Conservation (phyloP, 2,888 invertebrate species). For the Eristalinus aeneus region DNA sequence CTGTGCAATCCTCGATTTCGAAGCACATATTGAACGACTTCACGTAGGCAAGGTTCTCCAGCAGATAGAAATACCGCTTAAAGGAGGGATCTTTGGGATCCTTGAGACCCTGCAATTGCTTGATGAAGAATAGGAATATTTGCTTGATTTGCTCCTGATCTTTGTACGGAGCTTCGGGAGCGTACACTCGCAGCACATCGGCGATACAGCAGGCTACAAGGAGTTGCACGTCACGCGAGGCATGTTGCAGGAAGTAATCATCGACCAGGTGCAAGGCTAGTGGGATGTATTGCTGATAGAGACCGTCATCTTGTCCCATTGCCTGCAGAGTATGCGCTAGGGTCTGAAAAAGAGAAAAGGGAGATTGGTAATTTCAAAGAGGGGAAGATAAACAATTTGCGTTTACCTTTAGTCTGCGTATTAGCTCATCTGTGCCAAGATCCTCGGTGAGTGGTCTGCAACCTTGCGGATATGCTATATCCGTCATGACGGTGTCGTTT, state of each 20-base stretch:
- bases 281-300: slow-evolving; percentile 94
- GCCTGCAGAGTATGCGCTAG: slow-evolving; percentile 97
- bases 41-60: slow-evolving; percentile 98
- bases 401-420: slow-evolving; percentile 94
- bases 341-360: slow-evolving; percentile 82
- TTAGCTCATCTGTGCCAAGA: slow-evolving; percentile 96
- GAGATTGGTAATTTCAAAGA: background rate
- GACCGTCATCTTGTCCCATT: slow-evolving; percentile 97
- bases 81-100: slow-evolving; percentile 99
- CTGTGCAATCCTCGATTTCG: slow-evolving; percentile 97
- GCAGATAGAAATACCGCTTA: slow-evolving; percentile 97
- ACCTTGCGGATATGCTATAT: slow-evolving; percentile 96
- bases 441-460: slow-evolving; percentile 97
- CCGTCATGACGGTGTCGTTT: slow-evolving; percentile 83
- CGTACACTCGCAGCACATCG: slow-evolving; percentile 97
- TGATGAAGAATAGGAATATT: slow-evolving; percentile 96
- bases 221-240: slow-evolving; percentile 95
- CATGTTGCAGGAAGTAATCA: slow-evolving; percentile 94
- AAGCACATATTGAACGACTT: slow-evolving; percentile 99
- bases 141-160: slow-evolving; percentile 95
- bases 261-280: slow-evolving; percentile 95
- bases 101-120: slow-evolving; percentile 94
- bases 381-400: background rate
- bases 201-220: slow-evolving; percentile 98
- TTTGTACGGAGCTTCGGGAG: slow-evolving; percentile 98